phyloP scores from a whole-genome alignment of 1,140 invertebrate genomes.

The Drosophila nebulosa region DNA sequence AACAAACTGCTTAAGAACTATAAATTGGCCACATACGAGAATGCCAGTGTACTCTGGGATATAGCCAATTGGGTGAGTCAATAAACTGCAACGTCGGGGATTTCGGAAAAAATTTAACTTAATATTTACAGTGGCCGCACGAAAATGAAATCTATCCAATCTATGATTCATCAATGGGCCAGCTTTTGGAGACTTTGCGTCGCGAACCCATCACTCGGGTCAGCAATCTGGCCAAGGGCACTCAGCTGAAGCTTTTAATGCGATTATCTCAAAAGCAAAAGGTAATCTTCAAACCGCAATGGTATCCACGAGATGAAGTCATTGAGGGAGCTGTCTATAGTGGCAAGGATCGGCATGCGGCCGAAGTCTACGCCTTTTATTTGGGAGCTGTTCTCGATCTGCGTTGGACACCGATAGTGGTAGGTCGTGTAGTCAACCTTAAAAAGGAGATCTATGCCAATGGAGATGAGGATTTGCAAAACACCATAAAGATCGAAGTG shows the following conservation, averaged over 20 bases:
- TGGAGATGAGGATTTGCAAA: conserved; percentile 85
- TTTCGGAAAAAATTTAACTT: not conserved
- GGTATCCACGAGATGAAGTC: conserved; percentile 89
- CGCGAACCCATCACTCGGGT: conserved; percentile 87
- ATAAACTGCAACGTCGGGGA: not conserved
- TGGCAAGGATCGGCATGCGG: conserved; percentile 94
- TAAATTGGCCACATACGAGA: conserved; percentile 63
- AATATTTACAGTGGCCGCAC: conserved; percentile 85
- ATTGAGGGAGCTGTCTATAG: conserved; percentile 91
- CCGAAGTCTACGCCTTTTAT: conserved; percentile 98
- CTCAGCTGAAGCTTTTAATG: conserved; percentile 93
- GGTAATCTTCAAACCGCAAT: conserved; percentile 94
- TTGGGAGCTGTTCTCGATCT: conserved; percentile 90
- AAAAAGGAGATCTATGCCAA: conserved; percentile 86
- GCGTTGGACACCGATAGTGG: conserved; percentile 89
- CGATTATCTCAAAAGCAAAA: conserved; percentile 89
- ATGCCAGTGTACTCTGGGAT: conserved; percentile 78
- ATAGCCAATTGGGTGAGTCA: conserved; percentile 79
- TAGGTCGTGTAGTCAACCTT: conserved; percentile 89
- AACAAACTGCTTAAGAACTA: conserved; percentile 79
- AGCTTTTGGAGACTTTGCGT: conserved; percentile 87
- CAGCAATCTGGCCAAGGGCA: conserved; percentile 90
- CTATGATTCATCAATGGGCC: conserved; percentile 85
- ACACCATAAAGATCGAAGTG: conserved; percentile 73
- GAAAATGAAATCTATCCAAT: conserved; percentile 86